Base-by-base conservation (phyloP, 2,113 vertebrate species). In the Laticauda laticaudata region DNA sequence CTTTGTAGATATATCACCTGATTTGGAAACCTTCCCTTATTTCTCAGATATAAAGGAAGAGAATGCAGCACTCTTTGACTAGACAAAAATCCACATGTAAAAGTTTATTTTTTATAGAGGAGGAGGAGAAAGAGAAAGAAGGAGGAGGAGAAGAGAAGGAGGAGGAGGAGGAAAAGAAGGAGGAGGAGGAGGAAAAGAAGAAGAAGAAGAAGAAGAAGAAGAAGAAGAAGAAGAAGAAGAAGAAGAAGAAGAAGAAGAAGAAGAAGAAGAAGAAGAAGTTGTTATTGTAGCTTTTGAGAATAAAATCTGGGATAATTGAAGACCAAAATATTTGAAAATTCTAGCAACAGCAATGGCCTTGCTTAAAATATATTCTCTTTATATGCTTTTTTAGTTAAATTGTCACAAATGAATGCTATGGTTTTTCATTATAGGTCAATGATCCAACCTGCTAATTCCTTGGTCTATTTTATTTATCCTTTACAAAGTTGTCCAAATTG, bases 401-500 rank as follows among this genome's bases (percentile, higher is more conserved):
- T 75, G n/a, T 75, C 69, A 75, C 0, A 18, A 75, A 75, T 18
- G 14, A 75, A 75, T 18, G n/a, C n/a, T 15, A 34, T 81, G 34
- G 69, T 81, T 34, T 81, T 81, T 81, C 34, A 81, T 39, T 39
- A 20, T 39, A 39, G 69, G 18, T 39, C 34, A 81, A 39, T 6
- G 9, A 18, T 18, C 0, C 34, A 81, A 39, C 15, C 69, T 81
- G 2, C 15, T 39, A 39, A 39, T 39, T 81, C 5, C n/a, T 20
- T 81, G 34, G 7, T 94, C 90, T 29, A 91, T 45, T 86, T 93
- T 95, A 92, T 95, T 96, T 94, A 88, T n/a, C 93, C 88, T 90
- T 92, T n/a, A 90, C 93, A 92, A 96, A 96, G 91, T 91, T 94
- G 95, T 93, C 88, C 94, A 94, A 90, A 94, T 92, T 90, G 7